phyloP scores from a whole-genome alignment of 2,888 invertebrate genomes.

The Cataglyphis livida region DNA sequence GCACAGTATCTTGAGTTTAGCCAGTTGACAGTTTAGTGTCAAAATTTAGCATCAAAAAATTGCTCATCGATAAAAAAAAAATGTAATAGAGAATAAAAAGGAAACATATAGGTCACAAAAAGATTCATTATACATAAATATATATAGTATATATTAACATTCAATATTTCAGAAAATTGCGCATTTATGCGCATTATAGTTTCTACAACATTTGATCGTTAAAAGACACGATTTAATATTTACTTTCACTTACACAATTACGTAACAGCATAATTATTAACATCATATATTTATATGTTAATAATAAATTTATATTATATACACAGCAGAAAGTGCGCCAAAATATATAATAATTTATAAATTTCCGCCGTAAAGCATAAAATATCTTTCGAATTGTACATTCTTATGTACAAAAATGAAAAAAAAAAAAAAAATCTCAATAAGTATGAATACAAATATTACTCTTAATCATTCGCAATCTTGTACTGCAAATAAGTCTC shows the following conservation, averaged over 20 bases:
- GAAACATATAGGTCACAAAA: background rate
- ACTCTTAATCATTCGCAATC: background rate
- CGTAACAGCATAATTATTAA: slow-evolving; percentile 25
- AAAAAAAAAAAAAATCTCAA: background rate
- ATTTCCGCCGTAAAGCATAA: background rate
- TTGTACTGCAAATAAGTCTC: slow-evolving; percentile 17
- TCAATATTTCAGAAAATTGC: slow-evolving; percentile 22
- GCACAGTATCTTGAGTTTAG: background rate
- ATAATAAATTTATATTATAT: slow-evolving; percentile 20
- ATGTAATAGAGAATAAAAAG: background rate
- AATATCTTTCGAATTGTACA: background rate
- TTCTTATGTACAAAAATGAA: slow-evolving; percentile 2
- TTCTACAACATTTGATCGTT: slow-evolving; percentile 23
- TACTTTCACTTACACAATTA: slow-evolving; percentile 30
- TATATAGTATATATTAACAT: slow-evolving; percentile 19
- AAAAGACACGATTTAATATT: slow-evolving; percentile 21
- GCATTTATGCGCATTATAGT: slow-evolving; percentile 2
- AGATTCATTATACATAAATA: slow-evolving; percentile 24
- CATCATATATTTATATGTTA: background rate
- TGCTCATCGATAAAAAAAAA: background rate
- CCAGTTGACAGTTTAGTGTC: no score
- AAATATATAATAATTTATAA: slow-evolving; percentile 3
- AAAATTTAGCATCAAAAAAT: background rate
- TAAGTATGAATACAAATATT: background rate
- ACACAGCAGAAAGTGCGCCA: background rate